Conservation (phyloP, 2,888 invertebrate species). For the Zhuqinia jingwanae region DNA sequence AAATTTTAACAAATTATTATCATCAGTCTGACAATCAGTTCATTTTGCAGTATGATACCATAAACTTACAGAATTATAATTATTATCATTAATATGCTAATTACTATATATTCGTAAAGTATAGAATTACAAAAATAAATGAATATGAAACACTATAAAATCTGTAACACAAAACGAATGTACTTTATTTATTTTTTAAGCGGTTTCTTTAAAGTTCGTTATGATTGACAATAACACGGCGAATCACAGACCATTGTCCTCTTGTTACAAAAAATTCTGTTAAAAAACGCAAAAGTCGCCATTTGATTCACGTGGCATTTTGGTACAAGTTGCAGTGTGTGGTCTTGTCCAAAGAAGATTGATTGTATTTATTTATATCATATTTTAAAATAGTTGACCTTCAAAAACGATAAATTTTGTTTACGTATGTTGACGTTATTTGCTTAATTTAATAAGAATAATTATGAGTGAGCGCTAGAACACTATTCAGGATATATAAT, state of each 20-base stretch:
- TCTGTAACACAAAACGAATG: constrained; percentile 6
- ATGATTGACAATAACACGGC: constrained; percentile 55
- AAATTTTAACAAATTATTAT: too few species aligned
- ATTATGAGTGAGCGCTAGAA: constrained; percentile 30
- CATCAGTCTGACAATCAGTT: not conserved
- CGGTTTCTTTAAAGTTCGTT: constrained; percentile 33
- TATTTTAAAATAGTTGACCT: constrained; percentile 13
- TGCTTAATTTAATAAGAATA: not conserved
- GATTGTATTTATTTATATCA: constrained; percentile 4
- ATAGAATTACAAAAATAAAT: constrained; percentile 82
- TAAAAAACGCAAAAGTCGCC: too few species aligned
- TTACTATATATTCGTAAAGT: too few species aligned
- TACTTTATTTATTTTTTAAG: constrained; percentile 38
- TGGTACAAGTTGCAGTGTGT: not conserved
- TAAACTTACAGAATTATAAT: not conserved
- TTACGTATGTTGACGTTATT: not conserved
- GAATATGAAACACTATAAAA: constrained; percentile 79
- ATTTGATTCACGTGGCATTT: too few species aligned
- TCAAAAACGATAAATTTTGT: not conserved
- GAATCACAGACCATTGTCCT: constrained; percentile 73
- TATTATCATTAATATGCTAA: too few species aligned
- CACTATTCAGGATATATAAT: constrained; percentile 63
- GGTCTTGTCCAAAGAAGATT: constrained; percentile 14
- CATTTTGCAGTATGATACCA: not conserved
- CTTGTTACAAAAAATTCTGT: constrained; percentile 56